Percentiles rank a stretch among this genome's conserved stretches.
Evolutionary conservation across 2,113 vertebrate genomes (phyloP).

Genomic region (Myotis brandtii): DNA sequence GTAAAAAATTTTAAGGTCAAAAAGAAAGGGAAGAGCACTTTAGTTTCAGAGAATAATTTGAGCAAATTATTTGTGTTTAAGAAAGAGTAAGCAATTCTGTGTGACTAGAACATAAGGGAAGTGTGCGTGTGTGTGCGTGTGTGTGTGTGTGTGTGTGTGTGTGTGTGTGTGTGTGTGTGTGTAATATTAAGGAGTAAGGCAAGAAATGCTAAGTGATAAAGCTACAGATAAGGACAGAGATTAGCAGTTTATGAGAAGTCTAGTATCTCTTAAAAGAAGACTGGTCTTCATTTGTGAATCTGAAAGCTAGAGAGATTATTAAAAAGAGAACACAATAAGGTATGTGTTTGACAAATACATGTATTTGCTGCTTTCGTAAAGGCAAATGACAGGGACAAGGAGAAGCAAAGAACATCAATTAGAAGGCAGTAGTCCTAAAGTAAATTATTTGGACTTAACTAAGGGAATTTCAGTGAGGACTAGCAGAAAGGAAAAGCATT

Average conservation of each 20-base stretch:
- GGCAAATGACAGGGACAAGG: neutral
- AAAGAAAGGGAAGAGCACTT: neutral
- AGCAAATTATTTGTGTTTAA: neutral
- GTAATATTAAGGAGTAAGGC: neutral
- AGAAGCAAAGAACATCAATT: neutral
- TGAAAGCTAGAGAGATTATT: neutral
- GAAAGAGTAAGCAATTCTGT: neutral
- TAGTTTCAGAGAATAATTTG: neutral
- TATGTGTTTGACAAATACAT: neutral
- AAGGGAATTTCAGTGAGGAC: constrained; percentile 29
- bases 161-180: neutral
- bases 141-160: neutral
- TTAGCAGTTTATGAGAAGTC: neutral
- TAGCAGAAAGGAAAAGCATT: neutral
- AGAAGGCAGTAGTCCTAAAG: neutral
- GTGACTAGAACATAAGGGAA: neutral
- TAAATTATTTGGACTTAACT: constrained; percentile 27
- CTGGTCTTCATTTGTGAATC: neutral
- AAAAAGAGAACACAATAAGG: neutral
- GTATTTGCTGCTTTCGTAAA: neutral
- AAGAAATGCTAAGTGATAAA: neutral
- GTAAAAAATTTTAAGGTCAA: neutral
- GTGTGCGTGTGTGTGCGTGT: neutral
- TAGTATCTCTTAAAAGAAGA: neutral
- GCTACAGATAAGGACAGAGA: neutral